Conservation (phyloP, 2,797 vertebrate genomes). For the Gorsachius magnificus region DNA sequence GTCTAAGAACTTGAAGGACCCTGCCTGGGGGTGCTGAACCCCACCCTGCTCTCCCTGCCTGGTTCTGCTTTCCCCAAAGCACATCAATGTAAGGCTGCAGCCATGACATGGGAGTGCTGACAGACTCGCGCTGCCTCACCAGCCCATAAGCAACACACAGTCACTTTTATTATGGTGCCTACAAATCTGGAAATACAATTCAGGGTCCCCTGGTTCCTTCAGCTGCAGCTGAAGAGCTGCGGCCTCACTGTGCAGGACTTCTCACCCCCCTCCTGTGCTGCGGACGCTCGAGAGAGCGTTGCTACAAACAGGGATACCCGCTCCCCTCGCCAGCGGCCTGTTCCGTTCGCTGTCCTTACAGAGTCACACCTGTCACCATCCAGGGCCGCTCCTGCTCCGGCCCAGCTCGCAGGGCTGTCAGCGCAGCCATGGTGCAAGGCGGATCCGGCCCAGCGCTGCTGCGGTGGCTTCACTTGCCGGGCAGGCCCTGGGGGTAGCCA, state of each 20-base stretch:
- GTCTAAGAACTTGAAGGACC: too few species aligned
- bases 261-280: accelerated
- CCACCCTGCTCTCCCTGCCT: neutral
- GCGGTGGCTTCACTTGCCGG: constrained; percentile 80
- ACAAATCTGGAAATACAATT: accelerated
- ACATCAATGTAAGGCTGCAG: accelerated
- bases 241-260: neutral
- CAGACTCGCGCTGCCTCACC: accelerated
- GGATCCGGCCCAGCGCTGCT: neutral
- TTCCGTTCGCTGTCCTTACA: accelerated
- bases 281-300: accelerated
- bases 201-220: accelerated
- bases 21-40: too few species aligned
- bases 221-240: neutral
- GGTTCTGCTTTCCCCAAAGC: neutral
- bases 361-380: accelerated
- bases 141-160: accelerated
- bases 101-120: accelerated
- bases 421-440: accelerated
- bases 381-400: neutral
- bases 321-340: neutral
- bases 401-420: neutral
- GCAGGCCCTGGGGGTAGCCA: constrained; percentile 83
- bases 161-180: neutral
- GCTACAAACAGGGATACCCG: neutral